Conservation (phyloP, 2,888 invertebrate genomes). For the Dryobotodes eremita region DNA sequence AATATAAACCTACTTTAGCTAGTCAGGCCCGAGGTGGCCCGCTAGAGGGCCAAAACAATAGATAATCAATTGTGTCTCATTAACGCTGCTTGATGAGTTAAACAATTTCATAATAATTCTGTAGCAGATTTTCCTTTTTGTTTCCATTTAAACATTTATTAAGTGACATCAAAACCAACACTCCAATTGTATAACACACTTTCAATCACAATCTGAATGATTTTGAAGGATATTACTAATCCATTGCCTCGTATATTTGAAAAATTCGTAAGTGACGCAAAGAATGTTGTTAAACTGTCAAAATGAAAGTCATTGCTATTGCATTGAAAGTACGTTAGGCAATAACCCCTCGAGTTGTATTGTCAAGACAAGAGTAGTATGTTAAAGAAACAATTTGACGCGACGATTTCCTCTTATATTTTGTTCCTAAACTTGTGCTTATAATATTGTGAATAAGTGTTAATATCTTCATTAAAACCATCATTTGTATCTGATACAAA, state of each 20-base stretch:
- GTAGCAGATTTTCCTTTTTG: neutral
- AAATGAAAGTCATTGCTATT: too few relatives aligned
- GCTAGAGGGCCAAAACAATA: too few relatives aligned
- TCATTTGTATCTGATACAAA: constrained; percentile 49
- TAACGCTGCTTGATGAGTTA: too few relatives aligned
- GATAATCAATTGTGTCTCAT: too few relatives aligned
- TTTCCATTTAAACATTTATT: neutral
- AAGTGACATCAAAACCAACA: neutral
- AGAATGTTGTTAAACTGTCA: too few relatives aligned
- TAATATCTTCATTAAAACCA: constrained; percentile 22
- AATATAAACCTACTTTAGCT: neutral
- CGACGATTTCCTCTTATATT: constrained; percentile 37
- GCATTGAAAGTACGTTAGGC: too few relatives aligned
- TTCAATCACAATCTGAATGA: too few relatives aligned
- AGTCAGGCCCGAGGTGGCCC: too few relatives aligned
- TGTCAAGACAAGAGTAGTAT: constrained; percentile 19
- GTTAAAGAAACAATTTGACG: neutral
- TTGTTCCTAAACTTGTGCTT: constrained; percentile 63
- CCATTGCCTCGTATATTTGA: too few relatives aligned
- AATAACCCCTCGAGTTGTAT: neutral
- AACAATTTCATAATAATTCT: neutral
- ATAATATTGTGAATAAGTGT: constrained; percentile 56
- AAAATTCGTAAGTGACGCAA: too few relatives aligned
- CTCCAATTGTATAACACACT: neutral
- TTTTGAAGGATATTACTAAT: too few relatives aligned